phyloP scores from a whole-genome alignment of 2,113 vertebrate species.

The Brachypodius melanocephalos region DNA sequence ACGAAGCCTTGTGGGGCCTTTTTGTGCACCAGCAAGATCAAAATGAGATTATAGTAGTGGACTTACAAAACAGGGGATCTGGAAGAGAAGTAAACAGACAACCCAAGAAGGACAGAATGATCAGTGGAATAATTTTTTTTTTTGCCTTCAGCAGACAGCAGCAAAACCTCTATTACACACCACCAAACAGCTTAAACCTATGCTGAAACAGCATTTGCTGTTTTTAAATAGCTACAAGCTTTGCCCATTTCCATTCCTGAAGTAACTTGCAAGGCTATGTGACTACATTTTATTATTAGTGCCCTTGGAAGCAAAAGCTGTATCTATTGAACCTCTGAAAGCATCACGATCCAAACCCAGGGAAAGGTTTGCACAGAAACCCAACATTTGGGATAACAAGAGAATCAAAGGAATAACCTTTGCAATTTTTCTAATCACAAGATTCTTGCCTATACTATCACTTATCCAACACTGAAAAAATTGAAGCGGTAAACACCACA shows the following conservation, averaged over 20 bases:
- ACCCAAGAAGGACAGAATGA: background rate
- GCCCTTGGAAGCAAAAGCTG: background rate
- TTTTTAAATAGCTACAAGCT: background rate
- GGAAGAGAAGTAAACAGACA: background rate
- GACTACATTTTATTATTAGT: background rate
- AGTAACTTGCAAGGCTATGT: background rate
- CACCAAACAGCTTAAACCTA: background rate
- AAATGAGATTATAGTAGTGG: background rate
- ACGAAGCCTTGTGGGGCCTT: background rate
- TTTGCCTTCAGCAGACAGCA: background rate
- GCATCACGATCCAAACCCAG: fast-evolving
- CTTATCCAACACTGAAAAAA: background rate
- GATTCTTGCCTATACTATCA: background rate
- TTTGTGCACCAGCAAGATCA: background rate
- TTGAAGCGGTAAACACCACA: background rate
- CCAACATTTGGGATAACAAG: fast-evolving
- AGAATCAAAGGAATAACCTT: background rate
- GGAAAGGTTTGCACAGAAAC: background rate
- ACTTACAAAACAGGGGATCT: background rate
- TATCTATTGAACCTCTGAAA: background rate
- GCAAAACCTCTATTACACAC: background rate
- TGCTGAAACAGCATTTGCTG: background rate
- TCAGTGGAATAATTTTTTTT: background rate
- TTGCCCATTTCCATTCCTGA: background rate
- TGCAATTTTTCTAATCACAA: background rate